Evolutionary conservation across 2,113 vertebrate species (phyloP).

Genomic region (Grammomys surdaster): DNA sequence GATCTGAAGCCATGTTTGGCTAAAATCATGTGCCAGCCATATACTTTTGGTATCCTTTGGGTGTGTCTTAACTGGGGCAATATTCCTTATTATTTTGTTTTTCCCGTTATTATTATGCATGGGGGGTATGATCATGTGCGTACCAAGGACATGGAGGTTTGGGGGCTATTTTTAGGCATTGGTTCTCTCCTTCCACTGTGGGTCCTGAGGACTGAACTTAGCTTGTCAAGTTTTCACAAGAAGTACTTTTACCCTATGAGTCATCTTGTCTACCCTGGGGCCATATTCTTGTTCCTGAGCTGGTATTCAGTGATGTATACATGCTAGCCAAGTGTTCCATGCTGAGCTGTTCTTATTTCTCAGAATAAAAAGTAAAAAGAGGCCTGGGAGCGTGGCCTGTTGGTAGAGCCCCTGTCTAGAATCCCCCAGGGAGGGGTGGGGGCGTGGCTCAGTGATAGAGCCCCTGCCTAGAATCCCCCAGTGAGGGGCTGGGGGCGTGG

Average conservation of each 20-base stretch:
- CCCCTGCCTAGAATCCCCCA: neutral
- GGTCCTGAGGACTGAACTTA: neutral
- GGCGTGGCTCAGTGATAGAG: neutral
- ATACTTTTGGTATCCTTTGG: neutral
- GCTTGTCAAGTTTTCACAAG: neutral
- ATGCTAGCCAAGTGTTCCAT: neutral
- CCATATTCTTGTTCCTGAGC: neutral
- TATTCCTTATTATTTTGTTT: neutral
- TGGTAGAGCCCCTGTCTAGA: neutral
- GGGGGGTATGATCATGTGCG: no score
- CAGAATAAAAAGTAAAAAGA: neutral
- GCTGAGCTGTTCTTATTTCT: neutral
- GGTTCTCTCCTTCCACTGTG: neutral
- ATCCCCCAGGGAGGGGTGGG: neutral
- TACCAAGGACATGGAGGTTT: neutral
- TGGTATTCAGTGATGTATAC: neutral
- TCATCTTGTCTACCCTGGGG: neutral
- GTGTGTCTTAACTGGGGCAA: neutral
- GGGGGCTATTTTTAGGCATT: neutral
- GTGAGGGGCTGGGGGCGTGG: neutral
- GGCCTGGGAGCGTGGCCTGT: neutral
- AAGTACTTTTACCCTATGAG: neutral
- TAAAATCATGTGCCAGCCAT: neutral
- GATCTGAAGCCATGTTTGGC: neutral
- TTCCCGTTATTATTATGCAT: neutral